phyloP scores from a whole-genome alignment of 2,797 vertebrate genomes.

The Lophotriccus pileatus region DNA sequence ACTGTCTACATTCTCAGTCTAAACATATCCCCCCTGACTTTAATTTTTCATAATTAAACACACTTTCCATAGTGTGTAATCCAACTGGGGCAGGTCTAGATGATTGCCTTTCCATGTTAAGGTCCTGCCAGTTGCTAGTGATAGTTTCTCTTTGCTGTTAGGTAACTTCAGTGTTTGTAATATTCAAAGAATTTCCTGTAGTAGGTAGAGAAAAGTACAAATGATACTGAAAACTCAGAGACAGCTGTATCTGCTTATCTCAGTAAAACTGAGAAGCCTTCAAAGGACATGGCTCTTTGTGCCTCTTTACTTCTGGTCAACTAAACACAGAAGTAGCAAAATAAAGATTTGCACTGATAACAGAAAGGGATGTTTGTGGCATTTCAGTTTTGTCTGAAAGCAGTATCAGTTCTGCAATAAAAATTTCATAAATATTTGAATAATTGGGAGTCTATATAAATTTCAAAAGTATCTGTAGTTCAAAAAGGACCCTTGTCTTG shows the following conservation, averaged over 20 bases:
- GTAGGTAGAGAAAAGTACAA: not conserved
- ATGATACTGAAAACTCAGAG: not conserved
- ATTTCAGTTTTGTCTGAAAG: not conserved
- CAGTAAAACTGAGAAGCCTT: not conserved
- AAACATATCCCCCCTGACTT: slow-evolving; percentile 62
- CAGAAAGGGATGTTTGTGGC: not conserved
- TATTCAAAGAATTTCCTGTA: slow-evolving; percentile 50
- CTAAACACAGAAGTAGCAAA: not conserved
- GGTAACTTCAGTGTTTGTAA: slow-evolving; percentile 5
- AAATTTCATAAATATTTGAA: not conserved
- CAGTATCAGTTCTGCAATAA: not conserved
- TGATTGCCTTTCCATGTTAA: slow-evolving; percentile 57
- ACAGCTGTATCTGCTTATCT: not conserved
- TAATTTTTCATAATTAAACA: slow-evolving; percentile 75
- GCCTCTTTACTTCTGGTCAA: not conserved
- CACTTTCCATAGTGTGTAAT: slow-evolving; percentile 44
- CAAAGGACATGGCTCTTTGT: not conserved
- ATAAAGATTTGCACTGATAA: not conserved
- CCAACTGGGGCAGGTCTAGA: slow-evolving; percentile 49
- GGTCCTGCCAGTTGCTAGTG: not conserved
- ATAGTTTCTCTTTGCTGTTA: slow-evolving; percentile 1
- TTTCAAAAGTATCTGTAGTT: not conserved
- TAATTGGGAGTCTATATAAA: not conserved
- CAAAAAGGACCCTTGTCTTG: not conserved
- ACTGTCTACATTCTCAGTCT: slow-evolving; percentile 64